Evolutionary conservation across 1,140 invertebrate genomes (phyloP).

Genomic region (Lepidurus couesii): DNA sequence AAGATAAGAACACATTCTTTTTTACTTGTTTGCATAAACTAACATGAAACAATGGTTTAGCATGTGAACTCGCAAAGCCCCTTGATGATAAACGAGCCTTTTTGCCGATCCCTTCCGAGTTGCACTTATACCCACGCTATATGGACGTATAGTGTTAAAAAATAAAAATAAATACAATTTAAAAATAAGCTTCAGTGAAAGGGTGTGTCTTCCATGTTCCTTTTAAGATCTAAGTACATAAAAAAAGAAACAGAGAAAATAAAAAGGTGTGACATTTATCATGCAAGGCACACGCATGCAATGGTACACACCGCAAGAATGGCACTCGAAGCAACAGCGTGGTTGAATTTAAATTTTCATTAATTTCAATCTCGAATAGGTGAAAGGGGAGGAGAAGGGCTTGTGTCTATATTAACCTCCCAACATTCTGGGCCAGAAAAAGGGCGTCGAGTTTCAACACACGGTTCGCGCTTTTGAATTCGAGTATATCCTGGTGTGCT

Average conservation of each 20-base stretch:
- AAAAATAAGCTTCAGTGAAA: neutral
- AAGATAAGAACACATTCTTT: neutral
- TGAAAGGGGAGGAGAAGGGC: neutral
- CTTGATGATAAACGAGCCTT: slow-evolving; percentile 9
- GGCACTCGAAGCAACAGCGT: neutral
- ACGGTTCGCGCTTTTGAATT: neutral
- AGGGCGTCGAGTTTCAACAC: neutral
- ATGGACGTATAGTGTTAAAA: neutral
- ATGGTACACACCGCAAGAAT: neutral
- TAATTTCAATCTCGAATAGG: neutral
- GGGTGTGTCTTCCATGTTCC: neutral
- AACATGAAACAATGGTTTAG: neutral
- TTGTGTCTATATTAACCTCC: no score
- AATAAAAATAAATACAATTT: neutral
- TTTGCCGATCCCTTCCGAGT: neutral
- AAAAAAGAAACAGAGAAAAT: neutral
- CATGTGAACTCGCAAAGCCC: neutral
- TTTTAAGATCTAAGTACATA: neutral
- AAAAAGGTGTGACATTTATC: slow-evolving; percentile 11
- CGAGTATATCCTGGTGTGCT: neutral
- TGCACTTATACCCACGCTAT: neutral
- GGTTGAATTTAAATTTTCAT: neutral
- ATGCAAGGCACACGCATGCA: neutral
- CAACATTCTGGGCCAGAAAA: neutral
- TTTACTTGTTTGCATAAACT: neutral